Percentiles rank a stretch among this genome's conserved stretches.
These are phyloP conservation scores for Himalopsyche kuldschensis DNA, from an alignment of 2,888 invertebrate genomes.

Conservation along the genomic window DNA sequence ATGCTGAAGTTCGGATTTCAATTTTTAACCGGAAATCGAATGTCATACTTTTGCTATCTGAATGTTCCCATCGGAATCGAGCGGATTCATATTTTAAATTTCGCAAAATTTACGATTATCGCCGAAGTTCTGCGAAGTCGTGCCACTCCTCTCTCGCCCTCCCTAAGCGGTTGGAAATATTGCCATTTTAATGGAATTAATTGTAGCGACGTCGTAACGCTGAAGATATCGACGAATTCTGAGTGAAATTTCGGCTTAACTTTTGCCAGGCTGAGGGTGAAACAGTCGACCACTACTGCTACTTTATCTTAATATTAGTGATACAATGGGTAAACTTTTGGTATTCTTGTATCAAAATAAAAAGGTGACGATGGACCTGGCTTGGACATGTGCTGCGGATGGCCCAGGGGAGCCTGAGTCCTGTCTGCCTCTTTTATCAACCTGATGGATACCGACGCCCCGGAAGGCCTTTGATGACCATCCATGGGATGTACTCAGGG, in stretches of 20 bases:
- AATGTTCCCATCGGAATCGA: slow-evolving; percentile 12
- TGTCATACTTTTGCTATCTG: slow-evolving; percentile 18
- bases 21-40: slow-evolving; percentile 31
- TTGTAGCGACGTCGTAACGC: neutral
- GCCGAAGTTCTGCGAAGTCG: neutral
- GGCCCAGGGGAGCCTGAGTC: too few relatives aligned
- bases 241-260: neutral
- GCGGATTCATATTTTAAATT: slow-evolving; percentile 15
- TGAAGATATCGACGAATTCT: neutral
- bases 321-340: too few relatives aligned
- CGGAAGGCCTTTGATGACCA: too few relatives aligned
- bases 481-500: too few relatives aligned
- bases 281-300: too few relatives aligned
- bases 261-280: too few relatives aligned
- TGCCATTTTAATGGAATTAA: neutral
- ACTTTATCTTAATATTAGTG: too few relatives aligned
- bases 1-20: slow-evolving; percentile 21
- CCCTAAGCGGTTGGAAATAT: neutral
- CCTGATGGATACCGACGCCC: too few relatives aligned
- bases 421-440: too few relatives aligned
- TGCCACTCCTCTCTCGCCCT: neutral
- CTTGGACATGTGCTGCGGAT: too few relatives aligned
- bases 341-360: too few relatives aligned
- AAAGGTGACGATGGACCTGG: too few relatives aligned
- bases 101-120: neutral